Conservation (phyloP, 2,113 vertebrate species). For the Ciconia maguari region DNA sequence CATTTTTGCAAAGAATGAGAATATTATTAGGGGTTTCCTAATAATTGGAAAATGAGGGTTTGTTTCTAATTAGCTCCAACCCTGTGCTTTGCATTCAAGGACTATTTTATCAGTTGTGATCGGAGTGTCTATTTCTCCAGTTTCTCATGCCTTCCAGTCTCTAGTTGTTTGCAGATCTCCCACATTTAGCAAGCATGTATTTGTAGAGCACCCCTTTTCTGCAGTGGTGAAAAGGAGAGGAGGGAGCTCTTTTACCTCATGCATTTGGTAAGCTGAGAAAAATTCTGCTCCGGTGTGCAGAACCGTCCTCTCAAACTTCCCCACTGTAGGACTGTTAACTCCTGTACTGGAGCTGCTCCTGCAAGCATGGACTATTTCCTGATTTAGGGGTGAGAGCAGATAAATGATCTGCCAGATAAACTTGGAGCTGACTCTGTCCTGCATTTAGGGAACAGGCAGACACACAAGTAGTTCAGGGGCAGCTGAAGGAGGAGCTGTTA, state of each 20-base stretch:
- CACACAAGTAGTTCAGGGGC: background rate
- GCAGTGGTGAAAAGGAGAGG: background rate
- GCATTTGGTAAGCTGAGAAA: background rate
- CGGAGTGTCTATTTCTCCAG: background rate
- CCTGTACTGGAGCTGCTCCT: background rate
- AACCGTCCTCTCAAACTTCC: background rate
- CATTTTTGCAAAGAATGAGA: background rate
- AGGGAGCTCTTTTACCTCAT: background rate
- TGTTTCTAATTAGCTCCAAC: background rate
- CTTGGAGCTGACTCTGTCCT: background rate
- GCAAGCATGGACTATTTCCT: background rate
- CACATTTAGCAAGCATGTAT: background rate
- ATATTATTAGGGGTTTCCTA: background rate
- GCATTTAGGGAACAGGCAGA: background rate
- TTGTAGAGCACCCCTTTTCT: background rate
- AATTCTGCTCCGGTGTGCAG: background rate
- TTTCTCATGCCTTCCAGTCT: background rate
- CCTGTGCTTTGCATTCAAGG: fast-evolving
- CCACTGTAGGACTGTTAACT: fast-evolving
- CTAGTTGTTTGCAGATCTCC: background rate
- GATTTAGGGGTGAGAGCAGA: background rate
- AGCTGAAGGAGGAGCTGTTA: constrained; percentile 34
- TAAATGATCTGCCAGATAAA: background rate
- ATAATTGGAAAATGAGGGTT: background rate
- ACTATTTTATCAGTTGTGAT: background rate